Base-by-base conservation (phyloP, 64 coral and sea anemone species). In the Pocillopora damicornis region DNA sequence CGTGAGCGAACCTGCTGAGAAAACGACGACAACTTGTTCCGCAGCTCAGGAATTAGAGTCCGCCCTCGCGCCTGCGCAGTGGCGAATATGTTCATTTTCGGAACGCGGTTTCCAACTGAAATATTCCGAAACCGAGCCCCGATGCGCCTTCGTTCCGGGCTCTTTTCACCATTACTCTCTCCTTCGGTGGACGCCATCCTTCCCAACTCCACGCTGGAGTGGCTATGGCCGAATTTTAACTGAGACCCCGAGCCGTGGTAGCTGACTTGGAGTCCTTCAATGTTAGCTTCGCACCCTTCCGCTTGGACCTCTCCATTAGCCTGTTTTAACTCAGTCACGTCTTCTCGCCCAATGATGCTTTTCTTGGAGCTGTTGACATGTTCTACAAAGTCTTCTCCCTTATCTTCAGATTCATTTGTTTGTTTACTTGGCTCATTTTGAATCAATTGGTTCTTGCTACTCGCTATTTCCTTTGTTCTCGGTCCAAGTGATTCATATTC, bases 1-100 rank as follows among this genome's bases (percentile, higher is more conserved):
- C 72, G 63, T 20, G 81, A 63, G 18, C 90, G 90, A 77, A 75
- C 64, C 35, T 75, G 69, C 69, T 77, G 69, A 15, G 86, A 75
- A 71, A 91, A 91, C 12, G 90, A 91, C 65, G 82, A 86, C 20
- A 91, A n/a, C 82, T 91, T 91, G 68, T 38, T 91, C 75, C 90
- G 90, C 76, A 91, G 84, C 51, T 91, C 90, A 13, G 90, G 83
- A 64, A 91, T 37, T 25, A 87, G 76, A 38, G 81, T 87, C 25
- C 82, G 64, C 13, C 90, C 76, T 34, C 83, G 81, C 61, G 90
- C 81, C 63, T 91, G 90, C 81, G 90, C 90, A 79, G 73, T 82
- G 45, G 90, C 90, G 38, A 91, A 91, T 23, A 91, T 59, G 77
- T 91, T 91, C 12, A 60, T 37, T 12, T 77, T 88, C 10, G 87